Conservation (phyloP, 2,113 vertebrate genomes). For the Pollimyrus isidori region DNA sequence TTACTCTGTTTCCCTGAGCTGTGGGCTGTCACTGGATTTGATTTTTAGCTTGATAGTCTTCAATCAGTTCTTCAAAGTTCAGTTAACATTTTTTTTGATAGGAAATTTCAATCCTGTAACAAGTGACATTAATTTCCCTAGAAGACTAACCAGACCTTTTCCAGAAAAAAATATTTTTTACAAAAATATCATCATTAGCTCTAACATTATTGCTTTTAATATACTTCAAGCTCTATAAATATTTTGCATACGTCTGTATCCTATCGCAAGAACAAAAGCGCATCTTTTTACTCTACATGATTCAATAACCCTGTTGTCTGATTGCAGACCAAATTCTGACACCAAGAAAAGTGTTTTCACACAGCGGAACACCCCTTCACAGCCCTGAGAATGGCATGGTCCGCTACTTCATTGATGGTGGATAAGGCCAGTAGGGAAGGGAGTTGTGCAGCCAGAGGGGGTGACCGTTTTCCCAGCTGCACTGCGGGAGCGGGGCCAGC, state of each 20-base stretch:
- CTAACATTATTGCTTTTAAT: not conserved
- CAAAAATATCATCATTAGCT: not conserved
- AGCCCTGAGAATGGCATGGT: not conserved
- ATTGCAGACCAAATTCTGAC: not conserved
- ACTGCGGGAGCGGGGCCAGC: conserved; percentile 47
- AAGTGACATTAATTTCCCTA: not conserved
- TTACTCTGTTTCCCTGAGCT: not conserved
- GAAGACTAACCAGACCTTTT: not conserved
- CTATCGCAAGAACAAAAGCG: not conserved
- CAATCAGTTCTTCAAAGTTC: not conserved
- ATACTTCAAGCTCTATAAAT: not conserved
- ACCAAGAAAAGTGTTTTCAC: not conserved
- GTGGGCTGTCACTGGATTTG: not conserved
- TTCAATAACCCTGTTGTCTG: not conserved
- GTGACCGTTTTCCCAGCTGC: conserved; percentile 58
- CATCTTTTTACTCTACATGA: not conserved
- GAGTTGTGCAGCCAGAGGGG: conserved; percentile 47
- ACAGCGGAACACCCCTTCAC: not conserved
- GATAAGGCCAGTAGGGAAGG: conserved; percentile 48
- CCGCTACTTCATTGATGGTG: not conserved
- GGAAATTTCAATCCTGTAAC: not conserved
- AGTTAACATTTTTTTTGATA: not conserved
- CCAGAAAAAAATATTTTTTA: not conserved
- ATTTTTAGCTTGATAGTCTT: not conserved
- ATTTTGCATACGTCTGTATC: not conserved